Conservation (phyloP, 2,888 invertebrate species). For the Microctonus aethiopoides region DNA sequence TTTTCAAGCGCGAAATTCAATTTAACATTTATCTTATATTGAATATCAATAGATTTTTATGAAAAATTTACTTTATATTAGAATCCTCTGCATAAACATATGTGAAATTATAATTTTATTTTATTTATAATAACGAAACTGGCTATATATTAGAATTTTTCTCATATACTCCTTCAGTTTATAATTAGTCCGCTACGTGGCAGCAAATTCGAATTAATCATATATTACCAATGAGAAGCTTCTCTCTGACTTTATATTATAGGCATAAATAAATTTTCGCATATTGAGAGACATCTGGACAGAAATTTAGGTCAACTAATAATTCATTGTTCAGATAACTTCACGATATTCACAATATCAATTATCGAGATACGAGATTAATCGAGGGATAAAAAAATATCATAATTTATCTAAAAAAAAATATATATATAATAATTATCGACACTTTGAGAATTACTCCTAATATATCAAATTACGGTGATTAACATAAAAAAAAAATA, state of each 20-base stretch:
- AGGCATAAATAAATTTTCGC: not conserved
- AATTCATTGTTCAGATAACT: not conserved
- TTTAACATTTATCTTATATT: not conserved
- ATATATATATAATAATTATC: not conserved
- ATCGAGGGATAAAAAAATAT: no score
- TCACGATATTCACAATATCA: not conserved
- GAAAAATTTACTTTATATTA: not conserved
- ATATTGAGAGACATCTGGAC: not conserved
- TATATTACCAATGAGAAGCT: not conserved
- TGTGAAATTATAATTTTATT: not conserved
- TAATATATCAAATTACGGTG: no score
- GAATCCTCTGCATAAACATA: not conserved
- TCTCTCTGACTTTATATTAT: not conserved
- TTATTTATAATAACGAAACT: not conserved
- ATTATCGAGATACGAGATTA: not conserved
- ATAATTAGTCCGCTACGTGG: not conserved
- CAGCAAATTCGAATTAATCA: not conserved
- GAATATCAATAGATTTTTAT: not conserved
- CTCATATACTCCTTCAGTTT: not conserved
- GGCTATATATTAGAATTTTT: not conserved
- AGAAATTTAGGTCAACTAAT: not conserved
- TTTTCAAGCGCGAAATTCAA: slow-evolving; percentile 44
- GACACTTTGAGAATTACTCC: no score
- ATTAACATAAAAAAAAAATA: no score
- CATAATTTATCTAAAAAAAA: no score